Percentiles rank a stretch among this genome's conserved stretches.
These are phyloP conservation scores for Anastrepha obliqua DNA, from an alignment of 1,140 invertebrate species.

Conservation along the genomic window DNA sequence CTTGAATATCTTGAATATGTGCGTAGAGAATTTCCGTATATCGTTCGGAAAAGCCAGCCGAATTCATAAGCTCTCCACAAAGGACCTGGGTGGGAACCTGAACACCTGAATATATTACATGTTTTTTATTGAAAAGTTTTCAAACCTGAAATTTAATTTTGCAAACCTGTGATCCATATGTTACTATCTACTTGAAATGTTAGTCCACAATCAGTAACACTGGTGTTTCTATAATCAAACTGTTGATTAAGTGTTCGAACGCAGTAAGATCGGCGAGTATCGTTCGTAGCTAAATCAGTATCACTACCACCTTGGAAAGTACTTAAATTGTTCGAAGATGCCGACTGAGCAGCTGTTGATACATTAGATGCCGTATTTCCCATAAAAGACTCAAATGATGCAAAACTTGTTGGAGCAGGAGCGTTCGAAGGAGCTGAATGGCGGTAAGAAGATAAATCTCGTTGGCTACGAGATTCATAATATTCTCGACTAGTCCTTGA, in stretches of 20 bases:
- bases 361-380: conserved; percentile 42
- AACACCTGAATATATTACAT: conserved; percentile 75
- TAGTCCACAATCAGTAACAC: conserved; percentile 83
- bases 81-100: conserved; percentile 80
- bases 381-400: conserved; percentile 33
- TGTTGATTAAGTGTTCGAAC: conserved; percentile 78
- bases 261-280: conserved; percentile 80
- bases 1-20: conserved; percentile 85
- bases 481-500: conserved; percentile 72
- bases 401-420: conserved; percentile 46
- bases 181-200: conserved; percentile 87
- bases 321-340: conserved; percentile 16
- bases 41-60: conserved; percentile 70
- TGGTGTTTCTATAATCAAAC: conserved; percentile 82
- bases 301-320: conserved; percentile 48
- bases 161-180: conserved; percentile 82
- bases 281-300: conserved; percentile 60
- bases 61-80: conserved; percentile 75
- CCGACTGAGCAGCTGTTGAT: background rate
- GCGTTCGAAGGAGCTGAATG: conserved; percentile 39
- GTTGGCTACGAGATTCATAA: conserved; percentile 65
- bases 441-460: conserved; percentile 64
- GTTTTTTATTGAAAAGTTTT: conserved; percentile 21
- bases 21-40: conserved; percentile 88
- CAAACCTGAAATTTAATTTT: conserved; percentile 39